phyloP scores from a whole-genome alignment of 1,140 invertebrate genomes.

The Papilio dardanus region DNA sequence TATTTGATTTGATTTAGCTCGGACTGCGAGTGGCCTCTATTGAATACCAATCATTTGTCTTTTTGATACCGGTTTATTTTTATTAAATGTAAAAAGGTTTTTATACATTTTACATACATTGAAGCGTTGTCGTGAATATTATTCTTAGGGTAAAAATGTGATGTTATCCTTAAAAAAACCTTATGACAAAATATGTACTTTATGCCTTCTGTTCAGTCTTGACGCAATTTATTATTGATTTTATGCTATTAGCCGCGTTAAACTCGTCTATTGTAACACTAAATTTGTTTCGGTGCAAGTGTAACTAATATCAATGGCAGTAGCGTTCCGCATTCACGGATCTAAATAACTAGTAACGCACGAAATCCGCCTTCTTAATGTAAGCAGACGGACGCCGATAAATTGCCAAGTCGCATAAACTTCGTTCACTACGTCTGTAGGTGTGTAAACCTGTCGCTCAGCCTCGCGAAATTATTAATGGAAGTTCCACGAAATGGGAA shows the following conservation, averaged over 20 bases:
- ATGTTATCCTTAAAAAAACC: not conserved
- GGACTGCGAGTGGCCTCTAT: not conserved
- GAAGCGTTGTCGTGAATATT: not conserved
- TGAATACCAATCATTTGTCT: not conserved
- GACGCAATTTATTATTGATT: not conserved
- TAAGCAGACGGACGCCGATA: constrained; percentile 58
- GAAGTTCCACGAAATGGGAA: constrained; percentile 4
- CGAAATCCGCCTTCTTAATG: constrained; percentile 53
- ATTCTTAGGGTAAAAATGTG: not conserved
- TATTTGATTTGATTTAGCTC: not conserved
- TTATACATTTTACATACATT: not conserved
- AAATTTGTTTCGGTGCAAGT: constrained; percentile 2
- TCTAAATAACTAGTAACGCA: constrained; percentile 44
- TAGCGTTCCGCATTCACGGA: constrained; percentile 44
- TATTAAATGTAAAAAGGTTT: not conserved
- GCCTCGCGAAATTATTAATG: constrained; percentile 40
- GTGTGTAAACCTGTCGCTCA: constrained; percentile 52
- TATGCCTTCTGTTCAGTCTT: not conserved
- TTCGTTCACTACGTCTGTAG: constrained; percentile 49
- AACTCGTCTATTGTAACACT: not conserved
- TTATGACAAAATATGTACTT: not conserved
- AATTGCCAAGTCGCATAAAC: constrained; percentile 53
- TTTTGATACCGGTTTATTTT: not conserved
- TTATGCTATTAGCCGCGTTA: not conserved
- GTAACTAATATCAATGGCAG: constrained; percentile 36